Percentiles rank a stretch among this genome's conserved stretches.
phyloP scores from a whole-genome alignment of 2,797 vertebrate genomes.

The Gymnoscopelus braueri region DNA sequence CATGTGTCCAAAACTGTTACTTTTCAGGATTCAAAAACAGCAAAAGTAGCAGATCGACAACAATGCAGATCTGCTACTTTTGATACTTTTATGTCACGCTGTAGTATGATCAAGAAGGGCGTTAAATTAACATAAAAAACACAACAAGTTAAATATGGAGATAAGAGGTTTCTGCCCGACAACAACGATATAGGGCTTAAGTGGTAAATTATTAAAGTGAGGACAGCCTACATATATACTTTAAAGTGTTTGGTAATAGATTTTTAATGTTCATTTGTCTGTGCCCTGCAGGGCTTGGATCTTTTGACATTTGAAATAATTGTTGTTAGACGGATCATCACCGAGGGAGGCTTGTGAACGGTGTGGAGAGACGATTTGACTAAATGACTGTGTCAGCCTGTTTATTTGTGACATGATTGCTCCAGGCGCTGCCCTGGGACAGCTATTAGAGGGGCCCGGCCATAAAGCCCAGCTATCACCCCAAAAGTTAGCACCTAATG shows the following conservation, averaged over 20 bases:
- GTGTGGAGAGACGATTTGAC: slow-evolving; percentile 95
- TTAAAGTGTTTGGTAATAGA: slow-evolving; percentile 97
- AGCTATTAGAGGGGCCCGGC: slow-evolving; percentile 95
- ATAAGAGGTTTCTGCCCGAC: no score
- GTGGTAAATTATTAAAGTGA: no score
- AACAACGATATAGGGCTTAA: not conserved
- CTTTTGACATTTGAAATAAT: slow-evolving; percentile 99
- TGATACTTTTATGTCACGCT: no score
- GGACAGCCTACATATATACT: slow-evolving; percentile 56
- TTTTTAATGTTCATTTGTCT: slow-evolving; percentile 99
- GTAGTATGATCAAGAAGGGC: no score
- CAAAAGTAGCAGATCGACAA: no score
- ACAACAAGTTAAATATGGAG: no score
- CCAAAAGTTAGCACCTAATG: slow-evolving; percentile 97
- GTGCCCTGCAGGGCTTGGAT: slow-evolving; percentile 91
- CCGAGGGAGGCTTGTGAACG: slow-evolving; percentile 97
- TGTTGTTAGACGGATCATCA: slow-evolving; percentile 99
- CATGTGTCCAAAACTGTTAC: no score
- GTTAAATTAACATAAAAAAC: no score
- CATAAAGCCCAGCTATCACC: slow-evolving; percentile 92
- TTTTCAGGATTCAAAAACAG: no score
- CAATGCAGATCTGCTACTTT: no score
- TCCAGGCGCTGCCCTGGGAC: slow-evolving; percentile 91
- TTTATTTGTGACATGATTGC: slow-evolving; percentile 98
- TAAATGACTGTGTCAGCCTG: slow-evolving; percentile 99